These are phyloP conservation scores for Acronicta leporina DNA, from an alignment of 2,888 invertebrate species.

Conservation along the genomic window DNA sequence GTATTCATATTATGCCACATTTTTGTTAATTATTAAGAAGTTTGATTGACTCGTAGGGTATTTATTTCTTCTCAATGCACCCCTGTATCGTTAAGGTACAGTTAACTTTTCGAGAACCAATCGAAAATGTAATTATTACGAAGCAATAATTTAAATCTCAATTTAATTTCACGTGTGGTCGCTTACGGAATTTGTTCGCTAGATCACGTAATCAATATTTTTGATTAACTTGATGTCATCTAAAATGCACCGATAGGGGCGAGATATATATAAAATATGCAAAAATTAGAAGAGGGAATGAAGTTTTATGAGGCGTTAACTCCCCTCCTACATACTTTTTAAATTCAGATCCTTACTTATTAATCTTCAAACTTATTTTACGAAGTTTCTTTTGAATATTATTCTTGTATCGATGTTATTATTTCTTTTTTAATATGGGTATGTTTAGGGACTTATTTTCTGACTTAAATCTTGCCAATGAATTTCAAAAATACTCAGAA, in stretches of 20 bases:
- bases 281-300: not conserved
- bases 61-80: constrained; percentile 15
- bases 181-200: constrained; percentile 53
- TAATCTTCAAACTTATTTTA: not conserved
- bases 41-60: too few species aligned
- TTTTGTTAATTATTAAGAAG: too few species aligned
- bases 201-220: constrained; percentile 51
- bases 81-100: constrained; percentile 39
- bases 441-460: not conserved
- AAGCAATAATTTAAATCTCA: constrained; percentile 66
- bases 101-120: constrained; percentile 41
- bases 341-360: not conserved
- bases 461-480: too few species aligned
- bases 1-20: too few species aligned
- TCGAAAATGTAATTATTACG: constrained; percentile 57
- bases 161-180: constrained; percentile 73
- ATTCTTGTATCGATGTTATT: not conserved
- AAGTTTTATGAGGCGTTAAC: not conserved
- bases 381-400: not conserved
- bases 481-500: too few species aligned
- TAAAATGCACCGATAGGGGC: constrained; percentile 25
- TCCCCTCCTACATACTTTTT: not conserved
- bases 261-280: constrained; percentile 5
- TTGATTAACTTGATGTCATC: constrained; percentile 32
- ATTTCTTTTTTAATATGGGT: not conserved